Conservation (phyloP, 2,797 vertebrate genomes). For the Vespertilio murinus region DNA sequence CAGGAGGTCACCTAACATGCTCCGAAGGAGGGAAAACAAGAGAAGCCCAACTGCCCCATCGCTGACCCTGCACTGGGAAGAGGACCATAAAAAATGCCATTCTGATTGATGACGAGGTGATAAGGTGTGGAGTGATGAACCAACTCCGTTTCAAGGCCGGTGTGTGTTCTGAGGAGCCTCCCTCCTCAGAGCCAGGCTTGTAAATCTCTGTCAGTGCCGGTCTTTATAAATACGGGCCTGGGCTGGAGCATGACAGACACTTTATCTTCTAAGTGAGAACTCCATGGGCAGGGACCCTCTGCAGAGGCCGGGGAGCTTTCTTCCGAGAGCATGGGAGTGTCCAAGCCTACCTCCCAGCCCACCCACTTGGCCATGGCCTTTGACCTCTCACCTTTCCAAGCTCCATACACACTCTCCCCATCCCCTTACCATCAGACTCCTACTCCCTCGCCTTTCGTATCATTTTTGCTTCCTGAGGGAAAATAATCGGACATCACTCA, state of each 20-base stretch:
- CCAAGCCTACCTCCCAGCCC: neutral
- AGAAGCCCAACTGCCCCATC: conserved; percentile 6
- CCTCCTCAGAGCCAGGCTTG: neutral
- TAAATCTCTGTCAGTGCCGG: conserved; percentile 45
- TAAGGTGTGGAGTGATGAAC: conserved; percentile 28
- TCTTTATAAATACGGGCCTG: conserved; percentile 25
- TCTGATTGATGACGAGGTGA: conserved; percentile 59
- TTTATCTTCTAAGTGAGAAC: neutral
- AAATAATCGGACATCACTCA: neutral
- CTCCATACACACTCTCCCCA: neutral
- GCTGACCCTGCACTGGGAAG: conserved; percentile 55
- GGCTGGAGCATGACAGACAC: conserved; percentile 39
- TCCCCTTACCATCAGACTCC: neutral
- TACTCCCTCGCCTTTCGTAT: neutral
- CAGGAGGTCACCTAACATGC: neutral
- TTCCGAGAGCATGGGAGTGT: neutral
- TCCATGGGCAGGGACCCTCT: neutral
- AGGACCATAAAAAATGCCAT: conserved; percentile 56
- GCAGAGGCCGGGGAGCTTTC: neutral
- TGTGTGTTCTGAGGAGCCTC: conserved; percentile 8
- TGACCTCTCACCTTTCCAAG: neutral
- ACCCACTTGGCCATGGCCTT: neutral
- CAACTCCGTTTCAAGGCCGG: conserved; percentile 21
- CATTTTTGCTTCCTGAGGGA: neutral
- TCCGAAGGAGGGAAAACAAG: conserved; percentile 39